phyloP scores from a whole-genome alignment of 2,888 invertebrate species.

The Cyrtodaria siliqua region DNA sequence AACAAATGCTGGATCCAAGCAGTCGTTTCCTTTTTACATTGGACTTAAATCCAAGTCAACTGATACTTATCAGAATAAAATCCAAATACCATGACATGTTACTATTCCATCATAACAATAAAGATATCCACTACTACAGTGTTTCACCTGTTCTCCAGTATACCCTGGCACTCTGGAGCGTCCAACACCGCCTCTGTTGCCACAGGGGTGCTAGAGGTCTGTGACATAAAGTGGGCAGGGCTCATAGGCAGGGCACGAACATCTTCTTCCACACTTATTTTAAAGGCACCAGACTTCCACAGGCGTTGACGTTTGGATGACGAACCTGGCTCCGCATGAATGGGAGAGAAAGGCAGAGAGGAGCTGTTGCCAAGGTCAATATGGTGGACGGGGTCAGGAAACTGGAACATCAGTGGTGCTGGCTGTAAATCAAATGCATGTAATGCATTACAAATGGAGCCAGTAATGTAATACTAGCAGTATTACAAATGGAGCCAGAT shows the following conservation, averaged over 20 bases:
- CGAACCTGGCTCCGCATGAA: constrained; percentile 1
- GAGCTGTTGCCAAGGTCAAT: not conserved
- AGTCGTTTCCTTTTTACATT: too few relatives aligned
- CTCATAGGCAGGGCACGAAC: constrained; percentile 48
- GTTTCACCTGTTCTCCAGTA: constrained; percentile 25
- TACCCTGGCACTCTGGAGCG: constrained; percentile 22
- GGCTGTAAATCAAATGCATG: constrained; percentile 9
- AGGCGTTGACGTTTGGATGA: not conserved
- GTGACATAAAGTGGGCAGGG: constrained; percentile 36
- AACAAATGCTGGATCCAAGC: too few relatives aligned
- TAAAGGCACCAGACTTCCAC: not conserved
- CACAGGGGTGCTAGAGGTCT: constrained; percentile 37
- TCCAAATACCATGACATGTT: too few relatives aligned
- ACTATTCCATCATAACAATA: too few relatives aligned
- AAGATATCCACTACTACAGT: too few relatives aligned
- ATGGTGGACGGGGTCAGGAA: constrained; percentile 1
- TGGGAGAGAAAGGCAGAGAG: constrained; percentile 34
- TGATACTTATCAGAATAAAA: too few relatives aligned
- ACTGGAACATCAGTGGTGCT: constrained; percentile 18
- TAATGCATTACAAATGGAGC: too few relatives aligned
- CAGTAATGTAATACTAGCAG: too few relatives aligned
- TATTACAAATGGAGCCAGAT: too few relatives aligned
- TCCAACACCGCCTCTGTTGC: constrained; percentile 1
- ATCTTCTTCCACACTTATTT: constrained; percentile 2
- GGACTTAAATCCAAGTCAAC: too few relatives aligned